phyloP scores from a whole-genome alignment of 2,888 invertebrate species.

The Aricia artaxerxes region DNA sequence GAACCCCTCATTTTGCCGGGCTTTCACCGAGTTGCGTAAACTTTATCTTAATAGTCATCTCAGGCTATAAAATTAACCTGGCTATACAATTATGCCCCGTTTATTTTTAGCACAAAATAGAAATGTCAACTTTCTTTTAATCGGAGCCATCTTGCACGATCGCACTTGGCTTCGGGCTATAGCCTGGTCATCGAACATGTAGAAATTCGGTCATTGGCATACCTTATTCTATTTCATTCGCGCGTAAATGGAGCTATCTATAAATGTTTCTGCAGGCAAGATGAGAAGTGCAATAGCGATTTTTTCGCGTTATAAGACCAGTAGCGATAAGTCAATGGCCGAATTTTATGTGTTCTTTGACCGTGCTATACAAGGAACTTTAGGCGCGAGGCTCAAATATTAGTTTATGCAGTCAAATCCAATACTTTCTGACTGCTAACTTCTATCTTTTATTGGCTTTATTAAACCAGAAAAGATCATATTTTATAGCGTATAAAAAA shows the following conservation, averaged over 20 bases:
- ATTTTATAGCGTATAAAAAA: not conserved
- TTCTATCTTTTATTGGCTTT: not conserved
- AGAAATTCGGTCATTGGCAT: not conserved
- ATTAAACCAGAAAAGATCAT: not conserved
- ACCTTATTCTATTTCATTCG: no score
- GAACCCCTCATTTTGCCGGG: conserved; percentile 61
- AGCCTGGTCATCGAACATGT: not conserved
- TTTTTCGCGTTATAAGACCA: no score
- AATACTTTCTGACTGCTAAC: no score
- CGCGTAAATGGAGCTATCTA: no score
- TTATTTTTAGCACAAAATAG: conserved; percentile 26
- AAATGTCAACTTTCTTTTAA: conserved; percentile 24
- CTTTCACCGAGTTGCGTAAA: conserved; percentile 67
- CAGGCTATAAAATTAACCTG: conserved; percentile 44
- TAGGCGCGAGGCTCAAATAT: no score
- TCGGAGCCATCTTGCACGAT: not conserved
- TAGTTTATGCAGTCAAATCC: no score
- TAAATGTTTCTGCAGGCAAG: no score
- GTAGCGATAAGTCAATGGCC: no score
- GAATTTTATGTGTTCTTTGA: no score
- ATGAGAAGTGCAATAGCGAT: no score
- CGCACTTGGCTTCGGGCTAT: not conserved
- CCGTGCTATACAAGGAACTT: no score
- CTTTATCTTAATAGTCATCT: conserved; percentile 58
- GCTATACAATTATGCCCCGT: conserved; percentile 28